phyloP scores from a whole-genome alignment of 2,113 vertebrate genomes.

The Anhinga rufa region DNA sequence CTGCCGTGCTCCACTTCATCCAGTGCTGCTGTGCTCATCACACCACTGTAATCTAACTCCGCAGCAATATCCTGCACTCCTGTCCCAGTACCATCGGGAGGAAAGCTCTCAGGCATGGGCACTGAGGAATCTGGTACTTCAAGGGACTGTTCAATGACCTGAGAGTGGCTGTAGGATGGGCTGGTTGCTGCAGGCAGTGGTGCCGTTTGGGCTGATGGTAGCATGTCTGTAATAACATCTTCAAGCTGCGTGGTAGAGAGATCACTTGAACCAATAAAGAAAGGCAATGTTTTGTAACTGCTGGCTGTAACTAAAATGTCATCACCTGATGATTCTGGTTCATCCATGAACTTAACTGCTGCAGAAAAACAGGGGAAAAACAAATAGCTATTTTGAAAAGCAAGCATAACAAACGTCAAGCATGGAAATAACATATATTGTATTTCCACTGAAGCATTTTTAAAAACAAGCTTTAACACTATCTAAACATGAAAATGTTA shows the following conservation, averaged over 20 bases:
- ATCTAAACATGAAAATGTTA: not conserved
- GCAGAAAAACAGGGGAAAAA: slow-evolving; percentile 5
- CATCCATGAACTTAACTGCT: slow-evolving; percentile 45
- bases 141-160: not conserved
- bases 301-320: not conserved
- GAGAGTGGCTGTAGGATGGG: not conserved
- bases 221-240: not conserved
- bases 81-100: not conserved
- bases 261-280: not conserved
- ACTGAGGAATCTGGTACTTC: not conserved
- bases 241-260: not conserved
- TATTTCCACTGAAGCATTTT: not conserved
- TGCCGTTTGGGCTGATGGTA: not conserved
- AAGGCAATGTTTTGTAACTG: not conserved
- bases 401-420: not conserved
- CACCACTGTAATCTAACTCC: slow-evolving; percentile 23
- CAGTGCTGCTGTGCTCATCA: not conserved
- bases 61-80: slow-evolving; percentile 33
- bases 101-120: not conserved
- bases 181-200: not conserved
- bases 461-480: not conserved
- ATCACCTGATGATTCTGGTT: slow-evolving; percentile 49
- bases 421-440: not conserved
- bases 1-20: slow-evolving; percentile 62
- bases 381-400: not conserved